phyloP scores from a whole-genome alignment of 1,140 invertebrate species.

The Drosophila kurseongensis region DNA sequence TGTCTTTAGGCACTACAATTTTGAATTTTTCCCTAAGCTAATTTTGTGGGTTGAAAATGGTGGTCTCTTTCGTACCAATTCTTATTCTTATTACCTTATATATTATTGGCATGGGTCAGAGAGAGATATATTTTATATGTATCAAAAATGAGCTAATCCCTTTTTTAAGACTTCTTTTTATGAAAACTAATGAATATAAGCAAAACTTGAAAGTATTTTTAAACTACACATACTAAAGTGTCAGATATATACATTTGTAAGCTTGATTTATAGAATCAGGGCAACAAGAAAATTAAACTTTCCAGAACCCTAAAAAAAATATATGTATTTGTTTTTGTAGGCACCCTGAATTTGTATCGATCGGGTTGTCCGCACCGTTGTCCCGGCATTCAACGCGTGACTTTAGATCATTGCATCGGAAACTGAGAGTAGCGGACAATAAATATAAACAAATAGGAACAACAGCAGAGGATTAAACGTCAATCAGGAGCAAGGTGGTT shows the following conservation, averaged over 20 bases:
- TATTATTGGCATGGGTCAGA: too few relatives aligned
- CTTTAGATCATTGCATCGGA: constrained; percentile 52
- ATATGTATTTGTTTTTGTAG: background rate
- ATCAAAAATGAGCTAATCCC: too few relatives aligned
- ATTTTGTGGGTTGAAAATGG: background rate
- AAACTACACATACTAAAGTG: too few relatives aligned
- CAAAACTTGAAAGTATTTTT: too few relatives aligned
- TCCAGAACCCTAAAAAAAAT: background rate
- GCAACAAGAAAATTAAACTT: too few relatives aligned
- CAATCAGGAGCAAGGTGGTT: constrained; percentile 1
- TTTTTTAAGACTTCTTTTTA: too few relatives aligned
- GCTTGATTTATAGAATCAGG: too few relatives aligned
- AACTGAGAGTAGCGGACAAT: constrained; percentile 18
- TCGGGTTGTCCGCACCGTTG: constrained; percentile 7
- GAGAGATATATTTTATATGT: too few relatives aligned
- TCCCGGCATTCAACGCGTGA: constrained; percentile 44
- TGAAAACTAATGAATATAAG: too few relatives aligned
- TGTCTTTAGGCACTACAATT: background rate
- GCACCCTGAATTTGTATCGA: constrained; percentile 4
- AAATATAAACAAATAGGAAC: constrained; percentile 40
- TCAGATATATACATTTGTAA: too few relatives aligned
- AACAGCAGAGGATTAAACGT: constrained; percentile 32
- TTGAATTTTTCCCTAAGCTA: background rate
- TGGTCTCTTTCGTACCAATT: too few relatives aligned
- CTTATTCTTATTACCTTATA: too few relatives aligned